These are phyloP conservation scores for Drosophila mimetica DNA, from an alignment of 2,888 invertebrate genomes.

Conservation along the genomic window DNA sequence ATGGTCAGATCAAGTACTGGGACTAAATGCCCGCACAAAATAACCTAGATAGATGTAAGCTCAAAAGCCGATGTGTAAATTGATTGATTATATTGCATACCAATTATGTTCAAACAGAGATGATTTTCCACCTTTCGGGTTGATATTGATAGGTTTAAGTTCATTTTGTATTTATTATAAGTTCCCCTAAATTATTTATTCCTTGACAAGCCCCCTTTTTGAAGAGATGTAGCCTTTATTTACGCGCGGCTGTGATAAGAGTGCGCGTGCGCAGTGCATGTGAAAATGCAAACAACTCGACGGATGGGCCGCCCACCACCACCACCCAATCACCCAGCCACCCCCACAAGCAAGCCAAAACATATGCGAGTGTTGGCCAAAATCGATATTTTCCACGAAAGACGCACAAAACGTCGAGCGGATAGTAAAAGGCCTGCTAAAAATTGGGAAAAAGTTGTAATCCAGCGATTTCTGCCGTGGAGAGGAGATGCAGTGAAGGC, in stretches of 20 bases:
- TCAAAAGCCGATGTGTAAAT: conserved; percentile 41
- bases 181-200: not conserved
- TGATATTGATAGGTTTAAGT: not conserved
- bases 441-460: conserved; percentile 2
- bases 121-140: not conserved
- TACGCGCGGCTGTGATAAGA: conserved; percentile 59
- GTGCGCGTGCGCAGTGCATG: conserved; percentile 65
- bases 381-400: conserved; percentile 73
- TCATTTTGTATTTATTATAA: not conserved
- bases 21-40: conserved; percentile 87
- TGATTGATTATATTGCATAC: conserved; percentile 38
- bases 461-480: not conserved
- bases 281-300: conserved; percentile 21
- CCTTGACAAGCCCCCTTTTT: conserved; percentile 5
- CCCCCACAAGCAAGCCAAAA: conserved; percentile 42
- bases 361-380: conserved; percentile 69
- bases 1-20: conserved; percentile 99
- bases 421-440: conserved; percentile 10
- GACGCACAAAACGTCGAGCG: conserved; percentile 34
- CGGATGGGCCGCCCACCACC: conserved; percentile 19
- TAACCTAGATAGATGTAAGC: conserved; percentile 43
- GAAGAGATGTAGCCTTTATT: conserved; percentile 10
- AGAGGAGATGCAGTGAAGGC: conserved; percentile 17
- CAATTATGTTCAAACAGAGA: not conserved
- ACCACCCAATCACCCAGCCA: conserved; percentile 34